Conservation (phyloP, 2,113 vertebrate genomes). For the Catharus minimus region DNA sequence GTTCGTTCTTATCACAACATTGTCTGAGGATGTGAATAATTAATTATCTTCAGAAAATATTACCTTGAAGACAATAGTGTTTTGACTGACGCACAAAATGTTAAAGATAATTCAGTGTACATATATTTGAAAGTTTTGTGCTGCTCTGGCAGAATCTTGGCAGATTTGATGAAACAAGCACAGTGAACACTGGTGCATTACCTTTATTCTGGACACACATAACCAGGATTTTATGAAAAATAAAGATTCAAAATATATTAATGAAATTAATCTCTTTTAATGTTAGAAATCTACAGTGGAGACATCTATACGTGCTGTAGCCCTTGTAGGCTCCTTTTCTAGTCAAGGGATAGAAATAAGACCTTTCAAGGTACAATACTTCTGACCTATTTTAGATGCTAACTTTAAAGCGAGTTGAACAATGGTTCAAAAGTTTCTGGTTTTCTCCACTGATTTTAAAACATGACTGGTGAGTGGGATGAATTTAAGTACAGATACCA, state of each 20-base stretch:
- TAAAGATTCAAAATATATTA: not conserved
- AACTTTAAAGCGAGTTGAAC: not conserved
- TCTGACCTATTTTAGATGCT: not conserved
- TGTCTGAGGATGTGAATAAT: conserved; percentile 39
- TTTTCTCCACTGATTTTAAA: not conserved
- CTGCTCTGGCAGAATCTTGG: not conserved
- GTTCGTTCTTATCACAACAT: conserved; percentile 6
- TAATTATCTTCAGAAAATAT: conserved; percentile 32
- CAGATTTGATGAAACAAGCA: not conserved
- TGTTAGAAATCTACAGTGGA: not conserved
- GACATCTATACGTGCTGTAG: not conserved
- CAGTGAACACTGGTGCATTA: not conserved
- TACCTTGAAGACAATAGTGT: not conserved
- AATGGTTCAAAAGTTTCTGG: not conserved
- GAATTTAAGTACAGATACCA: not conserved
- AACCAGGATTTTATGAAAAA: not conserved
- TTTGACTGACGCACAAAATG: conserved; percentile 5
- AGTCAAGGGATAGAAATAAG: not conserved
- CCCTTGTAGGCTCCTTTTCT: not conserved
- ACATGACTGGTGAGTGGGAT: not conserved
- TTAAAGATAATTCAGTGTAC: not conserved
- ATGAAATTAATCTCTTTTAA: not conserved
- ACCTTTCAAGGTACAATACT: not conserved
- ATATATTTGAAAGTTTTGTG: not conserved
- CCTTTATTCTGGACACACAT: not conserved